Evolutionary conservation across 2,888 invertebrate genomes (phyloP), one percentile per base, ranked within the genome.

Genomic region (Monochamus alternatus): DNA sequence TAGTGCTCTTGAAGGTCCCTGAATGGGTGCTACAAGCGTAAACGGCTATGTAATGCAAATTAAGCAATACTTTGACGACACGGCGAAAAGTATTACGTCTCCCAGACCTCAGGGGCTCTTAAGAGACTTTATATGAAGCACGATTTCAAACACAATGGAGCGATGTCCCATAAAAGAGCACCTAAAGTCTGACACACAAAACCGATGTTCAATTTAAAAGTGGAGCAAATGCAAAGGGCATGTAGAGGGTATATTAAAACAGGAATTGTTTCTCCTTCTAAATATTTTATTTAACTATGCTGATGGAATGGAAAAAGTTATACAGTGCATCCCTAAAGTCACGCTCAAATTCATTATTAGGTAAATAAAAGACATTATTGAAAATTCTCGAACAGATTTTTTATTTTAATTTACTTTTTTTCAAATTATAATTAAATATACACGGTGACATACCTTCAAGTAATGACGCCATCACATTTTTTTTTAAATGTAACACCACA

Each of bases 201-300:
- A 73, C 73, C 60, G 65, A 62, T 66, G 73, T 73, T 66, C 73
- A 67, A 60, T 66, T 73, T 66, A 51, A 73, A 73, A 73, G 73
- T 73, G 58, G 66, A 59, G 51, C 31, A 55, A 66, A 72, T 72
- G 65, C 72, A 5, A 3, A 44, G 66, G 72, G 38, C 38, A 22
- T n/a, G 12, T 55, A 43, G 14, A 72, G 38, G 59, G 55, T 51
- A 66, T 72, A 72, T 72, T 65, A 66, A 63, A 72, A 38, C 31
- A 22, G 12, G 32, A 64, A 72, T 72, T 72, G 72, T 65, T 47
- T 65, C 59, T 14, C 12, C 32, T 43, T 47, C 43, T 60, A 69
- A 32, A 69, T 69, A 47, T 47, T 62, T 64, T 64, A 47, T 64
- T 64, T 31, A 10, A 47, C 47, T 7, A 10, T 47, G 44, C 47